Evolutionary conservation across 2,888 invertebrate genomes (phyloP).

Genomic region (Ornithoptera priamus): DNA sequence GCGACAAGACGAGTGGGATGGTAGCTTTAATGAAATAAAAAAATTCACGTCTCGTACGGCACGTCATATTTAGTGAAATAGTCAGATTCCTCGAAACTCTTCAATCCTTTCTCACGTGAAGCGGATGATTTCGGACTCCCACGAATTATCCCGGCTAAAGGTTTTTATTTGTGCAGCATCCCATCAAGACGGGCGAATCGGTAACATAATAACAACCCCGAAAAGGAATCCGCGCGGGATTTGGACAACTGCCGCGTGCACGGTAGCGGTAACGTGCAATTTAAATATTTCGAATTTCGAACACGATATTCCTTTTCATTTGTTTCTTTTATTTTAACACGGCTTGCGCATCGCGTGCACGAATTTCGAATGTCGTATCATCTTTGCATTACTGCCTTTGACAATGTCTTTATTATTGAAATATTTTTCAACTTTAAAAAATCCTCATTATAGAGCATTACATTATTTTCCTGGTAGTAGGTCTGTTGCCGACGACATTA

Average conservation of each 20-base stretch:
- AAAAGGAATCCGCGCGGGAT: conserved; percentile 66
- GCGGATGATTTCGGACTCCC: conserved; percentile 58
- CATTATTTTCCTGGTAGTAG: too few relatives aligned
- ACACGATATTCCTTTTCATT: conserved; percentile 45
- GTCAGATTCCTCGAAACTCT: conserved; percentile 37
- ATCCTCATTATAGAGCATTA: too few relatives aligned
- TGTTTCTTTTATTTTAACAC: conserved; percentile 41
- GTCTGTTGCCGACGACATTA: too few relatives aligned
- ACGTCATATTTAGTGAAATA: conserved; percentile 9
- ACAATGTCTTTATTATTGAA: conserved; percentile 9
- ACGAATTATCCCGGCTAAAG: conserved; percentile 65
- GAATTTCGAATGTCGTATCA: conserved; percentile 31
- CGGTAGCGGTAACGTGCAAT: conserved; percentile 78
- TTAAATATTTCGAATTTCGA: conserved; percentile 79
- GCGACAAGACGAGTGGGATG: too few relatives aligned
- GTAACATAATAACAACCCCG: conserved; percentile 71
- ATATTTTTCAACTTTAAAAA: too few relatives aligned
- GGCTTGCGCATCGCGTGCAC: conserved; percentile 44
- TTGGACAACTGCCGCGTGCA: conserved; percentile 61
- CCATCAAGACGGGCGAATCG: conserved; percentile 71
- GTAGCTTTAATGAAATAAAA: too few relatives aligned
- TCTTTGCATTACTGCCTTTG: conserved; percentile 10
- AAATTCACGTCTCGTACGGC: background rate
- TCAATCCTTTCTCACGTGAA: conserved; percentile 71
- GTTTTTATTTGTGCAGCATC: conserved; percentile 70